A percentile compares a stretch with the other conserved stretches of the same genome.
Conservation (phyloP, 2,113 vertebrate genomes). For the Chaenogobius annularis region DNA sequence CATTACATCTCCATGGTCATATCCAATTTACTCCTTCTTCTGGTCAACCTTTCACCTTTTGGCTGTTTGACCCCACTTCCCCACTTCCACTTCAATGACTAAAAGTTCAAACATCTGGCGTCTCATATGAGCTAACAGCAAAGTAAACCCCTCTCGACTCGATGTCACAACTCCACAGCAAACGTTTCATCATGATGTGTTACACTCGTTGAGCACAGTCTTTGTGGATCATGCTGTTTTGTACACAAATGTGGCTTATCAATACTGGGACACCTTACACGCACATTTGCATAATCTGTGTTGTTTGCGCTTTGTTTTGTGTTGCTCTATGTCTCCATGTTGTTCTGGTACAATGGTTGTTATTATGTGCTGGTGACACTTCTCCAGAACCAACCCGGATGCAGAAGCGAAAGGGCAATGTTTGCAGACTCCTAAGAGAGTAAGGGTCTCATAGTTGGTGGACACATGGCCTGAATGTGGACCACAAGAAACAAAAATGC, state of each 20-base stretch:
- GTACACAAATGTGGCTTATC: slow-evolving; percentile 60
- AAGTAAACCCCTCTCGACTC: slow-evolving; percentile 7
- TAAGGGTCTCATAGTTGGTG: background rate
- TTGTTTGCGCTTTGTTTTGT: slow-evolving; percentile 61
- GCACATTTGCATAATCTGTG: slow-evolving; percentile 67
- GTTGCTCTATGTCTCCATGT: slow-evolving; percentile 53
- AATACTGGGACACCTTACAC: slow-evolving; percentile 58
- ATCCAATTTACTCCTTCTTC: slow-evolving; percentile 49
- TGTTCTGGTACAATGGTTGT: slow-evolving; percentile 72
- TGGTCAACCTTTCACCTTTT: slow-evolving; percentile 58
- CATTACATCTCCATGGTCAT: background rate
- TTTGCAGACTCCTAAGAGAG: background rate
- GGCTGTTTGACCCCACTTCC: slow-evolving; percentile 61
- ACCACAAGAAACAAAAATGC: too few species aligned
- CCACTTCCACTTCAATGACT: slow-evolving; percentile 32
- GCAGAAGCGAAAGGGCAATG: slow-evolving; percentile 67
- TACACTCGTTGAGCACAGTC: slow-evolving; percentile 36
- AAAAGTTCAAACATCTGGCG: slow-evolving; percentile 63
- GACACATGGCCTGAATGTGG: background rate
- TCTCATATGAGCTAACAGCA: slow-evolving; percentile 5
- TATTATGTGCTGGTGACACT: slow-evolving; percentile 80
- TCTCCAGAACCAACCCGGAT: slow-evolving; percentile 52
- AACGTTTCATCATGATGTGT: slow-evolving; percentile 51
- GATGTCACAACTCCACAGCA: slow-evolving; percentile 48
- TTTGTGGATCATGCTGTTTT: slow-evolving; percentile 27